Evolutionary conservation across 2,797 vertebrate species (phyloP), one percentile per base, ranked within the genome.

Genomic region (Eospalax fontanierii): DNA sequence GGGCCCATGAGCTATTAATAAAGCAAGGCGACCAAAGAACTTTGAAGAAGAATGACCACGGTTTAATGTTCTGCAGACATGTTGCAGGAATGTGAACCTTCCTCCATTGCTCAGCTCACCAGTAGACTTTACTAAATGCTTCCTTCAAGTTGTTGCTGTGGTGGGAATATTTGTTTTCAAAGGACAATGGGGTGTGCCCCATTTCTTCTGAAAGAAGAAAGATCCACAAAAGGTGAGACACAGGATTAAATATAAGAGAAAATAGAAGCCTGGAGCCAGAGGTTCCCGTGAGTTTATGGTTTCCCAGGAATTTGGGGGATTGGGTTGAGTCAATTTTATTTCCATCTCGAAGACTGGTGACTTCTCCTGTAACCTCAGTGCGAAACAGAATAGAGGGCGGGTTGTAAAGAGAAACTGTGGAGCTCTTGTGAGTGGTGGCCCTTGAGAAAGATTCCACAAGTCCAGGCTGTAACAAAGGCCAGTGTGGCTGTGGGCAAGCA

Each of bases 121-220:
- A 76, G 61, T 46, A 84, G 89, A 75, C 4, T 24, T n/a, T 26
- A 68, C 18, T 66, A 54, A 92, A 76, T 73, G 40, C 40, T 68
- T 91, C 22, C 6, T 61, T 16, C 59, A 74, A 68, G 35, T 38
- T 57, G 14, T 38, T 35, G 75, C 2, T 66, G 22, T 70, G 30
- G 46, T 57, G n/a, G 50, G 74, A 86, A 83, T 78, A 61, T 33
- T 73, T 30, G 50, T 38, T 35, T 79, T 80, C 3, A 75, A 74
- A 24, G 10, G 4, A 73, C 6, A 4, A 16, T 59, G 22, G 35
- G 0, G 5, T 76, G 33, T 79, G 12, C 19, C 16, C 35, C 12
- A 19, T 14, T 18, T 89, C 38, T 80, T 28, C 80, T 22, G 18
- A 94, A 33, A 83, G 89, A 89, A 68, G 59, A 87, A 87, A 35